Percentiles rank a stretch among this genome's conserved stretches.
phyloP scores from a whole-genome alignment of 1,140 invertebrate species.

The Ectropis grisescens region DNA sequence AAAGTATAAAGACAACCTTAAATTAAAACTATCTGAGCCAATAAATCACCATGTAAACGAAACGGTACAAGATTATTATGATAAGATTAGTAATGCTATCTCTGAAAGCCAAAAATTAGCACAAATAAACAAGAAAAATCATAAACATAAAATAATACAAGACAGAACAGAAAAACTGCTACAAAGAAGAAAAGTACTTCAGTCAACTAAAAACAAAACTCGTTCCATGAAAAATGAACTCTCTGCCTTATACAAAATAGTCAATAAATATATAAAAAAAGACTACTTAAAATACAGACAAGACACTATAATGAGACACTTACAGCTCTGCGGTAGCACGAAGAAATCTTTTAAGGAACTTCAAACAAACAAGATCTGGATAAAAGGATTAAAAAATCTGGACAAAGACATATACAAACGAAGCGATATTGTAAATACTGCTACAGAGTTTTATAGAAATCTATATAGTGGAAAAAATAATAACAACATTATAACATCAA shows the following conservation, averaged over 20 bases:
- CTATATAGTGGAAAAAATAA: not conserved
- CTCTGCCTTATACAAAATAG: not conserved
- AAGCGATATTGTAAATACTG: not conserved
- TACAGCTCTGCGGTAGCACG: not conserved
- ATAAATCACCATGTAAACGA: not conserved
- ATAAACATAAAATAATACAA: conserved; percentile 1
- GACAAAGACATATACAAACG: not conserved
- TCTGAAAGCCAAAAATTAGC: not conserved
- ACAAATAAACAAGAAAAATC: not conserved
- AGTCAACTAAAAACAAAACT: not conserved
- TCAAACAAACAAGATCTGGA: not conserved
- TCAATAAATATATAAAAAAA: conserved; percentile 1
- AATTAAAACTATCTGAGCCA: not conserved
- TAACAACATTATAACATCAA: not conserved
- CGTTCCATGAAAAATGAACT: not conserved
- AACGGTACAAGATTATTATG: not conserved
- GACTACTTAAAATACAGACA: not conserved
- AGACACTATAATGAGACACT: not conserved
- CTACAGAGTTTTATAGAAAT: not conserved
- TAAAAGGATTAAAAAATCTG: not conserved
- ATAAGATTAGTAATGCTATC: not conserved
- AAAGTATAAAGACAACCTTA: not conserved
- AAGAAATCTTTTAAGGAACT: not conserved
- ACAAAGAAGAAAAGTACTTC: not conserved
- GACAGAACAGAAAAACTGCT: not conserved